Conservation (phyloP, 2,888 invertebrate genomes). For the Hypomecis atomaria region DNA sequence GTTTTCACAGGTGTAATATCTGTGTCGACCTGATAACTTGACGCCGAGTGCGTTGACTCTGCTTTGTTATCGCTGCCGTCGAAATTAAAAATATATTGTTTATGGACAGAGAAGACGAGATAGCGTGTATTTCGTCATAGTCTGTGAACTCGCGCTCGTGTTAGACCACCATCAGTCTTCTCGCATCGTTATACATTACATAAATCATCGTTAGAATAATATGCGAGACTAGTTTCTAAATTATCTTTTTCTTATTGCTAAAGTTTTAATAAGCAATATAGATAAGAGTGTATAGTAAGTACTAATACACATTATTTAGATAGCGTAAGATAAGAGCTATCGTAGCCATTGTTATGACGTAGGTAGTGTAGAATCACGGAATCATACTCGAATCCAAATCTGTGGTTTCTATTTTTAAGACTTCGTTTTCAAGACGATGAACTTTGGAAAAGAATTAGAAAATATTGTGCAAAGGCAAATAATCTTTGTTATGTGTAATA, state of each 20-base stretch:
- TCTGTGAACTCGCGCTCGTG: neutral
- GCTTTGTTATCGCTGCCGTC: conserved; percentile 47
- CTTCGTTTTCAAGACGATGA: neutral
- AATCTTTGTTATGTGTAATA: neutral
- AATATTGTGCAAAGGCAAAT: neutral
- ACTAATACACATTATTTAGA: conserved; percentile 20
- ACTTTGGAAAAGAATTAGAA: no score
- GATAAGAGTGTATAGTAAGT: conserved; percentile 1
- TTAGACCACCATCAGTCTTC: neutral
- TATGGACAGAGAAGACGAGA: conserved; percentile 26
- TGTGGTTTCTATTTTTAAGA: conserved; percentile 2
- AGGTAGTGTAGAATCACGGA: neutral
- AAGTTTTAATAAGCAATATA: conserved; percentile 15
- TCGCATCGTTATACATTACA: neutral
- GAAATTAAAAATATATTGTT: conserved; percentile 45
- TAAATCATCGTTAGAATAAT: neutral
- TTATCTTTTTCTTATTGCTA: conserved; percentile 13
- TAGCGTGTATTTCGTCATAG: conserved; percentile 36
- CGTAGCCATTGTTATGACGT: conserved; percentile 1
- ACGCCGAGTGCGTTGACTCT: conserved; percentile 50
- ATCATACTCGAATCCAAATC: conserved; percentile 12
- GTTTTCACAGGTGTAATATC: conserved; percentile 59
- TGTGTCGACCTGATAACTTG: conserved; percentile 52
- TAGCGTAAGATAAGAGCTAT: conserved; percentile 20
- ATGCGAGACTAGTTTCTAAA: neutral